Evolutionary conservation across 2,797 vertebrate species (phyloP).

Genomic region (Carcharodon carcharias): DNA sequence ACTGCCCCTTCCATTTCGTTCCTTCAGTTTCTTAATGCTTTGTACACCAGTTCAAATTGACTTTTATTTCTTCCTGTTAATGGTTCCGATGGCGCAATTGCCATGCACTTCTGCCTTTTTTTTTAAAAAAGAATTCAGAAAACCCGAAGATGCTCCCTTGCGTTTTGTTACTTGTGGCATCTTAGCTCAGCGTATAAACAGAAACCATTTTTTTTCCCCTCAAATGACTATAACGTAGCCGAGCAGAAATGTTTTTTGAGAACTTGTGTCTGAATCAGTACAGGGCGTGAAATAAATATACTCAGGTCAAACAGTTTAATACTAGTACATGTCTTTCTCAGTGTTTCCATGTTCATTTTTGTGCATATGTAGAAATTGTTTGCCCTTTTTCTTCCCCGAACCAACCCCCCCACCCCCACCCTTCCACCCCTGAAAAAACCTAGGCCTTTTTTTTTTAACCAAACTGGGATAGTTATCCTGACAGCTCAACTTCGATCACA

Average conservation of each 20-base stretch:
- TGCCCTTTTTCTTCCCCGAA: neutral
- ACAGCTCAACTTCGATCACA: constrained; percentile 48
- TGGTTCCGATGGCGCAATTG: constrained; percentile 64
- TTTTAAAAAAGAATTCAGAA: constrained; percentile 36
- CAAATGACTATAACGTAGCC: neutral
- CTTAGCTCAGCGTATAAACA: constrained; percentile 48
- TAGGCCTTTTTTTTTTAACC: constrained; percentile 43
- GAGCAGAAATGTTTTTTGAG: neutral
- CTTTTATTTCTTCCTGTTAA: constrained; percentile 55
- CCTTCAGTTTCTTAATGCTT: constrained; percentile 67
- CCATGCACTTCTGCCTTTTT: constrained; percentile 79
- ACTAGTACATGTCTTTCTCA: constrained; percentile 52
- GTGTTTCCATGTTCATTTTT: constrained; percentile 49
- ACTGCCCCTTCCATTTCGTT: constrained; percentile 53
- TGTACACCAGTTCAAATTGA: constrained; percentile 63
- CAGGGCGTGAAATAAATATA: constrained; percentile 51
- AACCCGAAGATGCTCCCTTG: neutral
- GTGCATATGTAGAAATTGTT: constrained; percentile 38
- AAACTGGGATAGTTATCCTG: constrained; percentile 48
- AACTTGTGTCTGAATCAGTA: constrained; percentile 53
- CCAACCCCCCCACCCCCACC: neutral
- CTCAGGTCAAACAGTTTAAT: constrained; percentile 63
- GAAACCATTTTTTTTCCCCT: neutral
- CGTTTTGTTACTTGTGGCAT: constrained; percentile 43
- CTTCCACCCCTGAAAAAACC: constrained; percentile 37